A percentile compares a stretch with the other conserved stretches of the same genome.
Evolutionary conservation across 1,140 invertebrate genomes (phyloP).

Genomic region (Apis florea): DNA sequence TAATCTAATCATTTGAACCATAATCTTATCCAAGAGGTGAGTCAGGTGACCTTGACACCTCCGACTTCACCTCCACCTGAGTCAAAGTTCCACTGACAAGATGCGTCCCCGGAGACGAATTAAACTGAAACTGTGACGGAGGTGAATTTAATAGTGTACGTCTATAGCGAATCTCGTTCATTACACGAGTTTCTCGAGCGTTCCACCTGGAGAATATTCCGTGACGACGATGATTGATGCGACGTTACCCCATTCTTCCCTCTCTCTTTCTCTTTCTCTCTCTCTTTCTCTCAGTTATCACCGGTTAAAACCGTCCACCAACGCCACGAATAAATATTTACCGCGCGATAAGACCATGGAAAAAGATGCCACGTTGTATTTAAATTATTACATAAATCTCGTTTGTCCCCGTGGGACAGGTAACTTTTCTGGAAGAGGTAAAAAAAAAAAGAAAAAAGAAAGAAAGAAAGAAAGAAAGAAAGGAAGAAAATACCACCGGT

Average conservation of each 20-base stretch:
- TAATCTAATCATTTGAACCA: neutral
- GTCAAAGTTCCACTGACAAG: slow-evolving; percentile 1
- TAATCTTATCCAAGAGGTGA: neutral
- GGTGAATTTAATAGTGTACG: slow-evolving; percentile 1
- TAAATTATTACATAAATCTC: slow-evolving; percentile 38
- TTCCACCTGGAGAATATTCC: neutral
- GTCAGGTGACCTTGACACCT: neutral
- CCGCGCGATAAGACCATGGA: neutral
- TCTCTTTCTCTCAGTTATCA: slow-evolving; percentile 13
- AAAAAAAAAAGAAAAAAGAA: neutral
- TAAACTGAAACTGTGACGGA: neutral
- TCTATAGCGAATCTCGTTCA: neutral
- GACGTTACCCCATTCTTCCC: slow-evolving; percentile 5
- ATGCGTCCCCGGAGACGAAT: neutral
- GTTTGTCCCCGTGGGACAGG: neutral
- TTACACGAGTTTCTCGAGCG: neutral
- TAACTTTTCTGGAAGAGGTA: neutral
- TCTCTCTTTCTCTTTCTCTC: too few relatives aligned
- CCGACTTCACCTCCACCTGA: neutral
- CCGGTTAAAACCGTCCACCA: neutral
- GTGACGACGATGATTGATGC: slow-evolving; percentile 17
- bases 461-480: too few relatives aligned
- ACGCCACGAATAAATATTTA: slow-evolving; percentile 35
- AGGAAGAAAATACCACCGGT: neutral
- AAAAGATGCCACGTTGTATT: slow-evolving; percentile 1